These are phyloP conservation scores for Ligdia adustata DNA, from an alignment of 2,888 invertebrate species.

Conservation along the genomic window DNA sequence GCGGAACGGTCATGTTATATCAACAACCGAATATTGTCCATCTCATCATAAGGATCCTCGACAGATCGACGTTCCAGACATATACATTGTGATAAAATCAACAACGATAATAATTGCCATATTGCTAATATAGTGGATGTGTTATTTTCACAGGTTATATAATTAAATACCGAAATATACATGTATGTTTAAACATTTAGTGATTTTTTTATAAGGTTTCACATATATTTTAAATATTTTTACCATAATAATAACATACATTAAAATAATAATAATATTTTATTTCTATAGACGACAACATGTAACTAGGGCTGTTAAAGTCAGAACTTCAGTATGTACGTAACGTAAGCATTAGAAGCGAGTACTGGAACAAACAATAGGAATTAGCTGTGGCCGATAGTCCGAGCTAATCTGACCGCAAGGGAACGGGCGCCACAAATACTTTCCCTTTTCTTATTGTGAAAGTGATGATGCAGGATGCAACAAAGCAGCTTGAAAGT, in stretches of 20 bases:
- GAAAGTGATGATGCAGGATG: conserved; percentile 80
- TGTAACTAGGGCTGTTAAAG: no score
- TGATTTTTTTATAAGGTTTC: no score
- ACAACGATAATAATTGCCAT: conserved; percentile 49
- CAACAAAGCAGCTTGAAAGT: conserved; percentile 63
- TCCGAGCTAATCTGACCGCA: conserved; percentile 76
- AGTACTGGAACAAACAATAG: conserved; percentile 73
- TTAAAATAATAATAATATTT: no score
- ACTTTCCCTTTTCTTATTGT: conserved; percentile 82
- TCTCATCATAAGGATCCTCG: conserved; percentile 51
- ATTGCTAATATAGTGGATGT: conserved; percentile 26
- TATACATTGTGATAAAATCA: conserved; percentile 64
- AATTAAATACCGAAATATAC: no score
- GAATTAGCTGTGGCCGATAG: conserved; percentile 73
- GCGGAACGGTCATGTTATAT: conserved; percentile 14
- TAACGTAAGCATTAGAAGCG: no score
- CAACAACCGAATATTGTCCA: conserved; percentile 41
- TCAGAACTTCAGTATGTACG: no score
- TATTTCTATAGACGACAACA: no score
- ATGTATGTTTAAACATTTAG: no score
- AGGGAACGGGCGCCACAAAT: conserved; percentile 73
- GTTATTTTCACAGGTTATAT: conserved; percentile 33
- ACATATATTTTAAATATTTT: no score
- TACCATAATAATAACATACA: no score
- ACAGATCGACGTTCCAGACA: no score